These are phyloP conservation scores for Papilio protenor DNA, from an alignment of 2,888 invertebrate species.

Conservation along the genomic window DNA sequence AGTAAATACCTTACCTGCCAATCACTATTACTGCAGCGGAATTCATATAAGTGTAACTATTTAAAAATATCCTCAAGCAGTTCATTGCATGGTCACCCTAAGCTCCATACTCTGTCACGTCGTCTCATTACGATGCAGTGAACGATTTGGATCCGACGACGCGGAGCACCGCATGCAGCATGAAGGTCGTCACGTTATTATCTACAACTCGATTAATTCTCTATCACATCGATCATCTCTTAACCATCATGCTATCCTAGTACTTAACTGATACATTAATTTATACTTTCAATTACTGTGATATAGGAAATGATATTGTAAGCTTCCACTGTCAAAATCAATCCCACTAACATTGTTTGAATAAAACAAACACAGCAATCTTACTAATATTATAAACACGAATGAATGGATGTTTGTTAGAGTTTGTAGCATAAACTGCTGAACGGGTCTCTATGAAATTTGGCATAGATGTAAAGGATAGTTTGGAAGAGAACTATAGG, in stretches of 20 bases:
- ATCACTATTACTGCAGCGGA: no score
- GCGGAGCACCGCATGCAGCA: conserved; percentile 22
- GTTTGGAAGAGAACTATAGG: no score
- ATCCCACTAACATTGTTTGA: no score
- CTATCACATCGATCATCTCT: neutral
- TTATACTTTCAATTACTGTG: neutral
- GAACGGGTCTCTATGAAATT: no score
- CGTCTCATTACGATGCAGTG: conserved; percentile 40
- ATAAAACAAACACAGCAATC: no score
- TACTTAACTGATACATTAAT: neutral
- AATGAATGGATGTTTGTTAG: no score
- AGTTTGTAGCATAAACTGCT: no score
- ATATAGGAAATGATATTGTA: neutral
- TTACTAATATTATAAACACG: no score
- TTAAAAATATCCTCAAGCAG: neutral
- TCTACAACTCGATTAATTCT: conserved; percentile 15
- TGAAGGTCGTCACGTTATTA: conserved; percentile 33
- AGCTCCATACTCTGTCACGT: conserved; percentile 4
- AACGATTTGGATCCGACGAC: conserved; percentile 30
- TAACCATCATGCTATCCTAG: conserved; percentile 1
- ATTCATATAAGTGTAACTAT: neutral
- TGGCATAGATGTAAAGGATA: no score
- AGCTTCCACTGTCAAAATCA: no score
- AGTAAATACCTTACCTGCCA: no score
- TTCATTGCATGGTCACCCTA: conserved; percentile 12